Base-by-base conservation (phyloP, 2,113 vertebrate species). In the Bubo scandiacus region DNA sequence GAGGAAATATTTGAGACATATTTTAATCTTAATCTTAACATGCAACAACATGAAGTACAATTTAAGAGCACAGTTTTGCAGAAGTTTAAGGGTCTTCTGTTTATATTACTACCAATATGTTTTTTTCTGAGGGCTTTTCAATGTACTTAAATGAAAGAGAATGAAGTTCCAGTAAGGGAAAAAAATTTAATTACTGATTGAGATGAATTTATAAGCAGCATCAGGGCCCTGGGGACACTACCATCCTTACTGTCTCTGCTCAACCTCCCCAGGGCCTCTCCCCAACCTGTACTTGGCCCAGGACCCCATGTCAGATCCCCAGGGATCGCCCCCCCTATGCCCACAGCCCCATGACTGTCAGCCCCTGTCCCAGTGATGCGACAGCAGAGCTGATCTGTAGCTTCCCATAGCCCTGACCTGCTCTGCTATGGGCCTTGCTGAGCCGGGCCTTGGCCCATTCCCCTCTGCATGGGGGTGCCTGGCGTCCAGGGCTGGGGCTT, bases 311-410 rank as follows among this genome's bases (percentile, higher is more conserved):
- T 65, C 11, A 65, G 30, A 7, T 8, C 32, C 10, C 18, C 18
- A 43, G 49, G 18, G 20, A 40, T 34, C 6, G 5, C 32, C 38
- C 8, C 6, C 12, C 26, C 40, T 15, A 9, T 43, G 30, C 22
- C 45, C 19, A 18, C 2, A 6, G 13, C 15, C 2, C 15, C 23
- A 34, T 52, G 4, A 9, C 34, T 20, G 4, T 58, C 49, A 65
- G 17, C 9, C 12, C n/a, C 52, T 34, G 61, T 7, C 21, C 11
- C 22, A 27, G 34, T 0, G 2, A 8, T 8, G 26, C 6, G 0
- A 2, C 38, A 45, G 12, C 34, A 30, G 8, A 32, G 10, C 32
- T 6, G 5, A 7, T 32, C 25, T 73, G 15, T 47, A n/a, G 5
- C 7, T 43, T 25, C 61, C 61, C 14, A 10, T 16, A 54, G 77